Base-by-base conservation (phyloP, 2,888 invertebrate genomes). In the Spatulosminthurus flaviceps region DNA sequence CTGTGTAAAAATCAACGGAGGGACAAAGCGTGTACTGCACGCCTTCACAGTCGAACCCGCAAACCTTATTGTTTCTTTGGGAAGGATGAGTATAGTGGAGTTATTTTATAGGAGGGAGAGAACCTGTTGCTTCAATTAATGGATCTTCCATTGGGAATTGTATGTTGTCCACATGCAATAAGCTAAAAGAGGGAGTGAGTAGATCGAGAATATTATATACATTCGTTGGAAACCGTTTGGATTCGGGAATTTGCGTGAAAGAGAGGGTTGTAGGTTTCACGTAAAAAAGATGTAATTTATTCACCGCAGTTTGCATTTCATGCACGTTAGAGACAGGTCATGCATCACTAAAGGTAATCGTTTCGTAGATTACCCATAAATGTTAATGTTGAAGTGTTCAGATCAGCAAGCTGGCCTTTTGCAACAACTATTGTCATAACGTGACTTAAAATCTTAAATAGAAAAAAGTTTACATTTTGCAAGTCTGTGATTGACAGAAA, bases 331-430 rank as follows among this genome's bases (percentile, higher is more conserved):
- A 19, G 51, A 51, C 51, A 51, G 51, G 51, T 51, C 51, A 51
- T 51, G 51, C 51, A 51, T 51, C 51, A 51, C 51, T 19, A 51
- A 51, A 51, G 51, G 51, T 51, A 51, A 51, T 51, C 51, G 51
- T 51, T 51, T 13, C 51, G 16, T 51, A 51, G 51, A 51, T 51
- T 51, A n/a, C n/a, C 51, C 51, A 51, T 51, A 51, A 51, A 51
- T 51, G 51, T 51, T 51, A 51, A 51, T n/a, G 51, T 51, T 51
- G 51, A 51, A 51, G 51, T 51, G 51, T n/a, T 19, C 51, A 51
- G 51, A 51, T 51, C 19, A 51, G 51, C 51, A 51, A 5, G 51
- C 34, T 9, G 34, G 34, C 34, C 9, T 34, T 34, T 34, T 34
- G 9, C 34, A 34, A 9, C 34, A 34, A 7, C 4, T 34, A 34